Evolutionary conservation across 2,888 invertebrate genomes (phyloP).

Genomic region (Andricus quercusramuli): DNA sequence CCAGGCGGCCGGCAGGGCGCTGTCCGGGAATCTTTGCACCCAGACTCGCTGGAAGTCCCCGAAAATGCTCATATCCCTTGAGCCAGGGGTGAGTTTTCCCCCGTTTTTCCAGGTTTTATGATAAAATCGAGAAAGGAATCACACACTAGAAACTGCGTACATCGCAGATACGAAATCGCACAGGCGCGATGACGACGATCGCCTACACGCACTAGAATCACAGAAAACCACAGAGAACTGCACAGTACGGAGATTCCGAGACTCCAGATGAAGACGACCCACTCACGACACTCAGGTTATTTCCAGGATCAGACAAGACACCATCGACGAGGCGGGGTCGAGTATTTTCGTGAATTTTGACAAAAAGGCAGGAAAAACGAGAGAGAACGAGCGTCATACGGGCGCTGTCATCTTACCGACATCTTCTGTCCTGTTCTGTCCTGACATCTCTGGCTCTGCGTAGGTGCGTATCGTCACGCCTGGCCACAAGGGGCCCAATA

Average conservation of each 20-base stretch:
- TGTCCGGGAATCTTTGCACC: conserved; percentile 94
- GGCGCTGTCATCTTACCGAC: conserved; percentile 71
- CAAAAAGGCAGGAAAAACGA: conserved; percentile 27
- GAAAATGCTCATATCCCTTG: conserved; percentile 86
- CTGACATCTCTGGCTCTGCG: conserved; percentile 47
- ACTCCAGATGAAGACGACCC: neutral
- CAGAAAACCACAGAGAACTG: conserved; percentile 1
- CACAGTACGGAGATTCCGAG: neutral
- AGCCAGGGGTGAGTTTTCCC: conserved; percentile 17
- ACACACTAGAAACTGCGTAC: conserved; percentile 41
- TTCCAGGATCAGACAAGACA: neutral
- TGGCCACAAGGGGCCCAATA: neutral
- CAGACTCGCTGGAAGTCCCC: conserved; percentile 95
- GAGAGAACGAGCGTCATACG: conserved; percentile 61
- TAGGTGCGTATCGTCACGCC: conserved; percentile 38
- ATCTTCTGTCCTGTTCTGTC: conserved; percentile 60
- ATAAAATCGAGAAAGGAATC: conserved; percentile 6
- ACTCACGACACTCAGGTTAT: neutral
- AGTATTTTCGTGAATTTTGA: conserved; percentile 29
- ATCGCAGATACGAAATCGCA: conserved; percentile 38
- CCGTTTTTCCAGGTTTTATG: neutral
- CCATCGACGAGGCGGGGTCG: neutral
- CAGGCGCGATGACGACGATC: conserved; percentile 47
- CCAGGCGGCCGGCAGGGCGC: conserved; percentile 94
- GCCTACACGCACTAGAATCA: conserved; percentile 25